Evolutionary conservation across 2,888 invertebrate species (phyloP).

Genomic region (Drosophila rellima): DNA sequence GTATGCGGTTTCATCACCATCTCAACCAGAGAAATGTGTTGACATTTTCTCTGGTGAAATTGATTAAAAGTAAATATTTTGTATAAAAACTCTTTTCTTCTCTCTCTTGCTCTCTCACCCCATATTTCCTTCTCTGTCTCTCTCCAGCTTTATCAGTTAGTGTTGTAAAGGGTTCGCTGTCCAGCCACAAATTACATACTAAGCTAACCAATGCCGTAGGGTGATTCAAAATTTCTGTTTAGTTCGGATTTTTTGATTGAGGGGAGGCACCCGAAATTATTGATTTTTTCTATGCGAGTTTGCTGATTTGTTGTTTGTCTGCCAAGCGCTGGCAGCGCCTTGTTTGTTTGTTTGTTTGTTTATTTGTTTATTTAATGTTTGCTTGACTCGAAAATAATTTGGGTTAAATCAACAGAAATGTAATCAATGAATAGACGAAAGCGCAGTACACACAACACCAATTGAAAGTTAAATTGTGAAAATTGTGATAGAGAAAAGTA

Average conservation of each 20-base stretch:
- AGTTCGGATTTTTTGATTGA: constrained; percentile 9
- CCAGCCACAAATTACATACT: constrained; percentile 34
- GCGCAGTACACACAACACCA: constrained; percentile 4
- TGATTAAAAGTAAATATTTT: constrained; percentile 59
- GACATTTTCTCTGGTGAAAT: constrained; percentile 50
- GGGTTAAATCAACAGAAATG: constrained; percentile 75
- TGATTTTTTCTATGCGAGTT: constrained; percentile 61
- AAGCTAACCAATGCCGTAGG: constrained; percentile 2
- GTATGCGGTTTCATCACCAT: constrained; percentile 29
- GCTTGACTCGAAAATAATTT: constrained; percentile 77
- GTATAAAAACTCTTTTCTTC: constrained; percentile 17
- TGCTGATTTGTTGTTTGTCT: constrained; percentile 69
- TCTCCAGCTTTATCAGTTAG: neutral
- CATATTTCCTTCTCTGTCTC: neutral
- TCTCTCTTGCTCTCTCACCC: neutral
- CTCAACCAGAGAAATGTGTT: constrained; percentile 23
- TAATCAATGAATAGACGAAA: constrained; percentile 72
- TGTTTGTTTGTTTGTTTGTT: constrained; percentile 44
- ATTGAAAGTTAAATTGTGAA: constrained; percentile 41
- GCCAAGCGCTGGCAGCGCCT: constrained; percentile 11
- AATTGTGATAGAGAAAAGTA: constrained; percentile 27
- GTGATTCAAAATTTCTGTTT: constrained; percentile 12
- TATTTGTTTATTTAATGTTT: constrained; percentile 81
- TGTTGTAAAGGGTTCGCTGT: constrained; percentile 19
- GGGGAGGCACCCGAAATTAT: constrained; percentile 45